Evolutionary conservation across 2,888 invertebrate species (phyloP).

Genomic region (Cheilosia vulpina): DNA sequence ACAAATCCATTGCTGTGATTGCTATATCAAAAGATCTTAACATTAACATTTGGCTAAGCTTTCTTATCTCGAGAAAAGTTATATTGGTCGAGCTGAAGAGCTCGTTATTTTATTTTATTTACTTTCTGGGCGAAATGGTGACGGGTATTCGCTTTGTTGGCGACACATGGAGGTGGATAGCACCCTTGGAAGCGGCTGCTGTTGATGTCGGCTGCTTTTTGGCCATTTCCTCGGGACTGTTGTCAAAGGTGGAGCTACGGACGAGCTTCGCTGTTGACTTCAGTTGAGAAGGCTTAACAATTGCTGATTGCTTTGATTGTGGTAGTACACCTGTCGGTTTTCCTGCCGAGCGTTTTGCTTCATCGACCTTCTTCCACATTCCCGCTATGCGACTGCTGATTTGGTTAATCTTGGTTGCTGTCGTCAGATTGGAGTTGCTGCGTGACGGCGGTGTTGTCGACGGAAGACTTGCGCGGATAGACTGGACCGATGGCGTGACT

Average conservation of each 20-base stretch:
- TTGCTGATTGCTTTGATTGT: constrained; percentile 15
- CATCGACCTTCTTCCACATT: constrained; percentile 82
- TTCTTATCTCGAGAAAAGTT: constrained; percentile 42
- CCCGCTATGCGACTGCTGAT: constrained; percentile 83
- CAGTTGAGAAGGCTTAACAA: constrained; percentile 36
- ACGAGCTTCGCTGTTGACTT: constrained; percentile 76
- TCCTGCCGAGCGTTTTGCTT: constrained; percentile 77
- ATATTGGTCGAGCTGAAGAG: constrained; percentile 20
- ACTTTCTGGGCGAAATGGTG: constrained; percentile 57
- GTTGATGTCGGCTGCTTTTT: constrained; percentile 24
- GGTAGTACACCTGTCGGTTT: constrained; percentile 27
- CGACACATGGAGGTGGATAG: constrained; percentile 53
- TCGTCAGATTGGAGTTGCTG: constrained; percentile 82
- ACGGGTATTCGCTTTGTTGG: constrained; percentile 67
- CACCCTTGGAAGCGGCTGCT: constrained; percentile 41
- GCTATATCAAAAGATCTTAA: constrained; percentile 66
- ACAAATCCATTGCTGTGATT: constrained; percentile 66
- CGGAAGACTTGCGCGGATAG: constrained; percentile 78
- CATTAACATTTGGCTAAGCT: constrained; percentile 74
- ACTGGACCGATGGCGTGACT: constrained; percentile 78
- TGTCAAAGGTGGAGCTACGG: constrained; percentile 83
- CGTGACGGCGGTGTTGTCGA: constrained; percentile 82
- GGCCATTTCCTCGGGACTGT: constrained; percentile 76
- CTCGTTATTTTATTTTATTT: constrained; percentile 26
- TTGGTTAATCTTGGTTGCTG: constrained; percentile 79